These are phyloP conservation scores for Thalassoma bifasciatum DNA, from an alignment of 2,113 vertebrate species.

Conservation along the genomic window DNA sequence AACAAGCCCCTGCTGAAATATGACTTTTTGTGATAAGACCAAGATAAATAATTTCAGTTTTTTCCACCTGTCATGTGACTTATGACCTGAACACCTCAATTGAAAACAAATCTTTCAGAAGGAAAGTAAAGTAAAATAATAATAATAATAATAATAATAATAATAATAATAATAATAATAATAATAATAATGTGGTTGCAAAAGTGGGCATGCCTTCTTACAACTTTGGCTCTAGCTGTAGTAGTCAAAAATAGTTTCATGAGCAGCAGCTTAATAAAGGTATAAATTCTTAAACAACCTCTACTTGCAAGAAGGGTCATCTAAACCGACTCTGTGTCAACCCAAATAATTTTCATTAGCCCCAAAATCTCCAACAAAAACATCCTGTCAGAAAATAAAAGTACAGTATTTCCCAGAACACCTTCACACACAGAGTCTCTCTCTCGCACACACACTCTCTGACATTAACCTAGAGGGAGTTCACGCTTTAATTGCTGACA, in stretches of 20 bases:
- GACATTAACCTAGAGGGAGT: constrained; percentile 65
- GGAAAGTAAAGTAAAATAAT: background rate
- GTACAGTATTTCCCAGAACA: constrained; percentile 17
- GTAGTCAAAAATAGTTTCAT: too few relatives aligned
- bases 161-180: too few relatives aligned
- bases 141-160: too few relatives aligned
- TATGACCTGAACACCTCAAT: too few relatives aligned
- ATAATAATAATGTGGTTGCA: too few relatives aligned
- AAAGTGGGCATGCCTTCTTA: too few relatives aligned
- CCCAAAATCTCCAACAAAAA: background rate
- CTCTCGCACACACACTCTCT: constrained; percentile 19
- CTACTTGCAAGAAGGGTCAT: background rate
- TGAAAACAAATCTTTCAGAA: too few relatives aligned
- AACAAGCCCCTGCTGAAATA: too few relatives aligned
- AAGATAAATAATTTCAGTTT: too few relatives aligned
- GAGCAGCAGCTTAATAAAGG: background rate
- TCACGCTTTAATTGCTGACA: constrained; percentile 83
- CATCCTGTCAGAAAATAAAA: constrained; percentile 1
- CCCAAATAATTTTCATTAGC: background rate
- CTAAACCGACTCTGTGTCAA: background rate
- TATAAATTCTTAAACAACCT: background rate
- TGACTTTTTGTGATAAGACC: too few relatives aligned
- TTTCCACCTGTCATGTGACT: too few relatives aligned
- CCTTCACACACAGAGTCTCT: constrained; percentile 13
- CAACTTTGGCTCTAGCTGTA: too few relatives aligned